Evolutionary conservation across 2,113 vertebrate species (phyloP), one percentile per base, ranked within the genome.

Genomic region (Amblyornis subalaris): DNA sequence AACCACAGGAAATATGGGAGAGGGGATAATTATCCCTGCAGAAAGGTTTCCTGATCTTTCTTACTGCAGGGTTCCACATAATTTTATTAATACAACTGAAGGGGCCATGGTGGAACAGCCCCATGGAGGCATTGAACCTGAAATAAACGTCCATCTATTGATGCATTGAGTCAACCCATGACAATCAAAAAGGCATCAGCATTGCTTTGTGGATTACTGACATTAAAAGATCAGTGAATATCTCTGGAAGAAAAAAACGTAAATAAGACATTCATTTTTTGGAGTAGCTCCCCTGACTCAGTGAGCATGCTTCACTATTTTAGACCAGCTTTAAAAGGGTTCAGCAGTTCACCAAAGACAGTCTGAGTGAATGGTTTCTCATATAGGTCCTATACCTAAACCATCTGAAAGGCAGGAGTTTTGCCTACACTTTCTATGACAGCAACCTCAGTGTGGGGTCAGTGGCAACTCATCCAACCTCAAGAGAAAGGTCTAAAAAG

Each of bases 381-480:
- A 15, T 22, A 18, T 3, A 81, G 21, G 4, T 87, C 33, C 74
- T 53, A 7, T 3, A 55, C 7, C 26, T 75, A 44, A 74, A 38
- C 22, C 17, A n/a, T 5, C 23, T 38, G 29, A 85, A 67, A 55
- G 36, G 53, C 15, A 17, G 44, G 35, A 78, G 12, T 8, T 18
- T 62, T 78, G 47, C 29, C 85, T 58, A 35, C 0, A 1, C 5
- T 60, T 33, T 53, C 51, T 16, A 2, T 1, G 2, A 29, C 23
- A 62, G n/a, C 42, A 61, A 0, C 8, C 44, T 58, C 57, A 26
- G 12, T 1, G 0, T 38, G 18, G 65, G 11, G 7, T 66, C 69
- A n/a, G 14, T n/a, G 15, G 31, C 50, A 42, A 64, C 23, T 38
- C 15, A 14, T 6, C 19, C 50, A 60, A 0, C 40, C 50, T 57